Conservation (phyloP, 2,797 vertebrate species). For the Streptopelia turtur region DNA sequence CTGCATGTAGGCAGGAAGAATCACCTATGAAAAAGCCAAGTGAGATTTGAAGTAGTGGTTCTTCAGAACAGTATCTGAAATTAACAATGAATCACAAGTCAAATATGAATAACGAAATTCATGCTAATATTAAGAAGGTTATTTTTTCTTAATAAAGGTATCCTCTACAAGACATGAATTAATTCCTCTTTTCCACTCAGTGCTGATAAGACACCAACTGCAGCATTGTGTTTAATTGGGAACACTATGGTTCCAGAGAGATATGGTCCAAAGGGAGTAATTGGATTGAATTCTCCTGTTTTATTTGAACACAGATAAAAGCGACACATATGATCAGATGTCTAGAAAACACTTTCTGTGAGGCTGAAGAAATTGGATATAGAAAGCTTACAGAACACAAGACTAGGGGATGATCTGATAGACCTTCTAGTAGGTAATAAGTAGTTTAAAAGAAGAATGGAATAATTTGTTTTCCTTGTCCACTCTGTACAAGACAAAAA, state of each 20-base stretch:
- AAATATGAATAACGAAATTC: neutral
- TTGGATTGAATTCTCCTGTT: neutral
- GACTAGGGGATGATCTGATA: neutral
- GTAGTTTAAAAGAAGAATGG: neutral
- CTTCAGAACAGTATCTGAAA: neutral
- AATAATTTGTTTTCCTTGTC: neutral
- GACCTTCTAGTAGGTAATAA: neutral
- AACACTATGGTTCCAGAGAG: neutral
- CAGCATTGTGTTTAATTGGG: neutral
- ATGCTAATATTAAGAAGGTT: neutral
- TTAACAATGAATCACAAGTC: neutral
- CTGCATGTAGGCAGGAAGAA: neutral
- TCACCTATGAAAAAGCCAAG: neutral
- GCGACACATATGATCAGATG: neutral
- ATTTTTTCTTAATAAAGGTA: neutral
- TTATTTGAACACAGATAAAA: neutral
- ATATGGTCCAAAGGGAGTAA: neutral
- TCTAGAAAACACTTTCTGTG: neutral
- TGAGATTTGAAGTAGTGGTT: neutral
- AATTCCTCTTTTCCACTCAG: neutral
- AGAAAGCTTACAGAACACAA: neutral
- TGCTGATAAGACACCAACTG: neutral
- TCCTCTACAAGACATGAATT: neutral
- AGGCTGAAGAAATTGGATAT: neutral
- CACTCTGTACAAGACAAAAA: neutral